Conservation (phyloP, 92 coral and sea anemone species). For the Epizoanthus illoricatus region DNA sequence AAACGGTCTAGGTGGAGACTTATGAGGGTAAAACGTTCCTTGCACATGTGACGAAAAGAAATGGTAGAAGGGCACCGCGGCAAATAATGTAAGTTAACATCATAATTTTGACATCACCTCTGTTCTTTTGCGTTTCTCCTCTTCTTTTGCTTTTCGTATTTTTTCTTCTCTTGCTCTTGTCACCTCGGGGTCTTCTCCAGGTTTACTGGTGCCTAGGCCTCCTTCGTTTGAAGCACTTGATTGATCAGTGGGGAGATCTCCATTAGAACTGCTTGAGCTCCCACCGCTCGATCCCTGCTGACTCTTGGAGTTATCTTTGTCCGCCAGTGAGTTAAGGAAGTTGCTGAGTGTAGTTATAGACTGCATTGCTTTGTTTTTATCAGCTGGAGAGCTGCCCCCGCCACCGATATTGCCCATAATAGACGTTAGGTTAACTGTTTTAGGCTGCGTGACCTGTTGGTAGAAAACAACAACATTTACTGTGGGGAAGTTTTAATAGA, state of each 20-base stretch:
- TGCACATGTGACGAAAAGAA: too few relatives aligned
- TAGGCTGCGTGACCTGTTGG: slow-evolving; percentile 24
- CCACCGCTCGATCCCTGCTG: not conserved
- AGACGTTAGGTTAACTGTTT: slow-evolving; percentile 32
- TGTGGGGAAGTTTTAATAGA: too few relatives aligned
- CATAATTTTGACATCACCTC: not conserved
- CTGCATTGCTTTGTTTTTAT: slow-evolving; percentile 37
- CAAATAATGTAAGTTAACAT: too few relatives aligned
- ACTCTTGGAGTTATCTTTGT: slow-evolving; percentile 3
- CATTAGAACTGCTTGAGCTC: not conserved
- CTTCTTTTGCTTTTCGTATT: slow-evolving; percentile 5
- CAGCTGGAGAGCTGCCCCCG: slow-evolving; percentile 2
- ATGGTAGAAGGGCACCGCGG: too few relatives aligned
- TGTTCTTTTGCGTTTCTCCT: slow-evolving; percentile 32
- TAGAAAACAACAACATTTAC: not conserved
- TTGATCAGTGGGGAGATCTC: slow-evolving; percentile 13
- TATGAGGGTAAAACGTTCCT: too few relatives aligned
- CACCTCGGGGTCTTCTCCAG: slow-evolving; percentile 19
- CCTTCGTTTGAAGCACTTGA: not conserved
- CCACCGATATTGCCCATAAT: slow-evolving; percentile 17
- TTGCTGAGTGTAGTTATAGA: slow-evolving; percentile 41
- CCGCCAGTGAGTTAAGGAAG: slow-evolving; percentile 32
- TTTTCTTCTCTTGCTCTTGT: slow-evolving; percentile 24
- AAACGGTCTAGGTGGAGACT: too few relatives aligned
- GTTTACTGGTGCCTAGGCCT: not conserved